Conservation (phyloP, 2,888 invertebrate species). For the Dorcus hopei region DNA sequence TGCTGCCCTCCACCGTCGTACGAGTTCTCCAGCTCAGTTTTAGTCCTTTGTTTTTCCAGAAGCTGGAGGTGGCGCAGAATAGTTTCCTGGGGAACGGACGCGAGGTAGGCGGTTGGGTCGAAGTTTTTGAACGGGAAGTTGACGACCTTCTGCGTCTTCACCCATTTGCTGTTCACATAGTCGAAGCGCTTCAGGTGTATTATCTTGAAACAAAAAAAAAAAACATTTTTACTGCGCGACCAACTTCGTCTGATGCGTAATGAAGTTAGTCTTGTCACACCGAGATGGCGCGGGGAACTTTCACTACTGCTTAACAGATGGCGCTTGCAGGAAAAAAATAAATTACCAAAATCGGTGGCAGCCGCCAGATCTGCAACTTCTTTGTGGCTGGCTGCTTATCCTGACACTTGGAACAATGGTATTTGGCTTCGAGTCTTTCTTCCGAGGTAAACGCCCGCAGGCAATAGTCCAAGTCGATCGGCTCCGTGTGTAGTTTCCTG, state of each 20-base stretch:
- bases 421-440: conserved; percentile 81
- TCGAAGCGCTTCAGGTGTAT: conserved; percentile 91
- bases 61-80: conserved; percentile 65
- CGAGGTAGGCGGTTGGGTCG: conserved; percentile 83
- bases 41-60: conserved; percentile 37
- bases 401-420: conserved; percentile 82
- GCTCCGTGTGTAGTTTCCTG: conserved; percentile 71
- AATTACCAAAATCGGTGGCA: conserved; percentile 81
- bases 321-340: background rate
- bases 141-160: conserved; percentile 90
- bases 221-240: background rate
- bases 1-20: conserved; percentile 4
- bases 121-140: conserved; percentile 84
- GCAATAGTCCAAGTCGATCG: conserved; percentile 81
- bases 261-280: no score
- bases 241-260: no score
- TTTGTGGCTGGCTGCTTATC: conserved; percentile 82
- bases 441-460: conserved; percentile 84
- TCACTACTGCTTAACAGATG: no score
- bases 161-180: conserved; percentile 86
- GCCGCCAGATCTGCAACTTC: conserved; percentile 86
- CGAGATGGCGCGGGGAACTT: no score
- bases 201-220: conserved; percentile 58
- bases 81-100: conserved; percentile 75
- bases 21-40: conserved; percentile 12